These are phyloP conservation scores for Papilio helenus DNA, from an alignment of 1,140 invertebrate genomes.

Conservation along the genomic window DNA sequence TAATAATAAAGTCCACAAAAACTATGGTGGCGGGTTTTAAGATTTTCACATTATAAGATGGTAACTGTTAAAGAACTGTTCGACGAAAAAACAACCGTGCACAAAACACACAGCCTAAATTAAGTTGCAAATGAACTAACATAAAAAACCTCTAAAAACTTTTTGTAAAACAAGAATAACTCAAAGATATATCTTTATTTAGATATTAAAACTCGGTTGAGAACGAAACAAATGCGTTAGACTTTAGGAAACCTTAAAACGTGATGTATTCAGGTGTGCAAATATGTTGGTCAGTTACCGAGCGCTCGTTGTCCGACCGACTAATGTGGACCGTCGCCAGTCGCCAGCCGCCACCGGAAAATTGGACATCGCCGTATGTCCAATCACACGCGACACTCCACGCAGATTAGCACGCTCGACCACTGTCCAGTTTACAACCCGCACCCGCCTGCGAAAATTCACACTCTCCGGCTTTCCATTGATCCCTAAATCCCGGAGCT, in stretches of 20 bases:
- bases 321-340: slow-evolving; percentile 69
- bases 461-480: slow-evolving; percentile 67
- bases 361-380: slow-evolving; percentile 78
- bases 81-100: too few species aligned
- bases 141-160: neutral
- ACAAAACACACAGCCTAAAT: too few species aligned
- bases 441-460: slow-evolving; percentile 61
- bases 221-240: neutral
- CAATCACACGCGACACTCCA: slow-evolving; percentile 81
- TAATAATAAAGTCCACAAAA: neutral
- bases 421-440: slow-evolving; percentile 59
- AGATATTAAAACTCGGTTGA: neutral
- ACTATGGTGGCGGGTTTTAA: too few species aligned
- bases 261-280: slow-evolving; percentile 51
- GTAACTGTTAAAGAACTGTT: too few species aligned
- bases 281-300: slow-evolving; percentile 61
- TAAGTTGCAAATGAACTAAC: neutral
- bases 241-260: slow-evolving; percentile 22
- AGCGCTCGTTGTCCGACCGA: slow-evolving; percentile 65
- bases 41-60: too few species aligned
- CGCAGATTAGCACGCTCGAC: slow-evolving; percentile 77
- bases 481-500: slow-evolving; percentile 59
- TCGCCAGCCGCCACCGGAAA: slow-evolving; percentile 76
- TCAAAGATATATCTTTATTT: neutral
- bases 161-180: neutral